Conservation (phyloP, 2,797 vertebrate genomes). For the Sciurus vulgaris region DNA sequence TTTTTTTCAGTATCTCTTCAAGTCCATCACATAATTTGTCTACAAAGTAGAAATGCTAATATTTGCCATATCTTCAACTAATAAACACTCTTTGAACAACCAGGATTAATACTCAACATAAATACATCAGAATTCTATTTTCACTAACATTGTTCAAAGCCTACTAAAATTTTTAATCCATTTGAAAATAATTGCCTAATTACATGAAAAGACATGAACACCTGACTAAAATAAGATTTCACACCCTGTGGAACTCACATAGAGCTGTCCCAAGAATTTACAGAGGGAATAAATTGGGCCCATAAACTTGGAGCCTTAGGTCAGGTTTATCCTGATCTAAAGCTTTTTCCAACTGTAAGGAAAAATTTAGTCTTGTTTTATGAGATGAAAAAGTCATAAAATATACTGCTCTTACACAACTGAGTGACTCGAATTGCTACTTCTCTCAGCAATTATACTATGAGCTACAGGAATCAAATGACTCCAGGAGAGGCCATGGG, state of each 20-base stretch:
- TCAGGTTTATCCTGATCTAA: constrained; percentile 62
- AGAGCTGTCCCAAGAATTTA: constrained; percentile 58
- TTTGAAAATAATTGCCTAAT: constrained; percentile 81
- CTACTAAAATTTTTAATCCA: constrained; percentile 72
- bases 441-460: constrained; percentile 74
- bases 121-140: constrained; percentile 55
- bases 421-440: constrained; percentile 69
- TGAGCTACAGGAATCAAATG: constrained; percentile 50
- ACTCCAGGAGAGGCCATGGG: neutral
- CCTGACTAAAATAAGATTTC: constrained; percentile 72
- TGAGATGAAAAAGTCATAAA: constrained; percentile 78
- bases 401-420: constrained; percentile 69
- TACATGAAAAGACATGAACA: constrained; percentile 73
- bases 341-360: constrained; percentile 70
- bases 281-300: constrained; percentile 51
- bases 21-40: constrained; percentile 37
- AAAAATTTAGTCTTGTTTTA: constrained; percentile 70
- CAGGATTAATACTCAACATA: constrained; percentile 24
- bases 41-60: constrained; percentile 65
- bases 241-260: constrained; percentile 46
- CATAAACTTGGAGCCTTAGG: constrained; percentile 71
- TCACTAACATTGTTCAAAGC: constrained; percentile 68
- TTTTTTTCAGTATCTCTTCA: constrained; percentile 31
- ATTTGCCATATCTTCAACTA: constrained; percentile 61
- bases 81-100: constrained; percentile 50